These are phyloP conservation scores for Zapornia atra DNA, from an alignment of 2,113 vertebrate species.

Conservation along the genomic window DNA sequence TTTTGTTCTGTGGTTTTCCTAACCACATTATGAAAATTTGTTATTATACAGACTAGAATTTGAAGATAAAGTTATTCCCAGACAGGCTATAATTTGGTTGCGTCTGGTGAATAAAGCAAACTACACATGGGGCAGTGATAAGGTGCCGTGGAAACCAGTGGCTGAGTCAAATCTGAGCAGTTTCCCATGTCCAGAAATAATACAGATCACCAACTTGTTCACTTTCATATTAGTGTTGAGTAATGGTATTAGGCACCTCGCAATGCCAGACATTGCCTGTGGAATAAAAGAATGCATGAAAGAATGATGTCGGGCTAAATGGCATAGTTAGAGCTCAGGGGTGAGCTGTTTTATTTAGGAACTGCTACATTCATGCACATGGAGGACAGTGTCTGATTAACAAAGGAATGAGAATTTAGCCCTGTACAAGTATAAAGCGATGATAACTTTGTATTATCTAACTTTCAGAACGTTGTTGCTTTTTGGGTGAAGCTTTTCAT, in stretches of 20 bases:
- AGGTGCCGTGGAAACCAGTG: neutral
- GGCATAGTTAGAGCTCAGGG: neutral
- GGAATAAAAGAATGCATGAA: neutral
- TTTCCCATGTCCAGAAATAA: neutral
- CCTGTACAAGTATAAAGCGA: neutral
- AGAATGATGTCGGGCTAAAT: neutral
- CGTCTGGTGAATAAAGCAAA: neutral
- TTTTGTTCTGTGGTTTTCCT: neutral
- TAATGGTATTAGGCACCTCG: neutral
- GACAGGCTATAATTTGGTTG: neutral
- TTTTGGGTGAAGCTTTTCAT: neutral
- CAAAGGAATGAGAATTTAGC: neutral
- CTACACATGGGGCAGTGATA: neutral
- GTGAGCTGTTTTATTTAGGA: neutral
- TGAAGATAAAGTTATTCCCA: neutral
- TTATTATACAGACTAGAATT: neutral
- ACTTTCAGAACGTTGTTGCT: neutral
- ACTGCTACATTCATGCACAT: rapidly evolving
- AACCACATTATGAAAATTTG: neutral
- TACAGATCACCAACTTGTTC: neutral
- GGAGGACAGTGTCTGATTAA: neutral
- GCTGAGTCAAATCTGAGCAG: neutral
- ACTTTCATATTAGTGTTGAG: neutral
- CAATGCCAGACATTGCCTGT: neutral
- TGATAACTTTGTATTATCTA: neutral